Base-by-base conservation (phyloP, 2,113 vertebrate genomes). In the Colaptes auratus region DNA sequence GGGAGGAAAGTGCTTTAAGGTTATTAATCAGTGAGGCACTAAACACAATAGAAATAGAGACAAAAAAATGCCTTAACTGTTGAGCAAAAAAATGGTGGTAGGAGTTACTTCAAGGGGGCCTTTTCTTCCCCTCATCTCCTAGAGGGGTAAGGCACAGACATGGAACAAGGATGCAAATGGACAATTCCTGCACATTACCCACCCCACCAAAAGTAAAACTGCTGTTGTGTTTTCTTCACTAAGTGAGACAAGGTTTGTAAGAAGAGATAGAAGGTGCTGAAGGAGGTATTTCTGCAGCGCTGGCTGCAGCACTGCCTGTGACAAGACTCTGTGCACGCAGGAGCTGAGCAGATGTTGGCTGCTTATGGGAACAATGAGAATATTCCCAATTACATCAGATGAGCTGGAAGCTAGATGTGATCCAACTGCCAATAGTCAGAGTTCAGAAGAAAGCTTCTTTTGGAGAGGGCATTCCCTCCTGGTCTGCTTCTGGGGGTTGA, bases 301-400 rank as follows among this genome's bases (percentile, higher is more conserved):
- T 50, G 28, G n/a, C 71, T 2, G 9, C 64, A 69, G 81, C 15
- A 5, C 39, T 58, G 0, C 0, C 72, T 8, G 2, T 10, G 4
- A 61, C 42, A 53, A 53, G 56, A 39, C 66, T 58, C 61, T 4
- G 18, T 21, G 25, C 63, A 50, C 0, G 1, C n/a, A 70, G 78
- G 59, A 76, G 74, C 58, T 30, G 63, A 90, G 60, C 66, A 87
- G 83, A 72, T 61, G 36, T 80, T 63, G n/a, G 20, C 66, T 1
- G 1, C n/a, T 56, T 64, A 13, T 33, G 36, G 36, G 33, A 91
- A 61, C 78, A 74, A 60, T 59, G 56, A 74, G 23, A 93, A 70
- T 59, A 74, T 53, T 48, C 72, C n/a, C 31, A 35, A 0, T 77
- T 93, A n/a, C 24, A 67, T 87, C 87, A 80, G 31, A 63, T 24